These are phyloP conservation scores for Sarcophaga peregrina DNA, from an alignment of 1,140 invertebrate species.

Conservation along the genomic window DNA sequence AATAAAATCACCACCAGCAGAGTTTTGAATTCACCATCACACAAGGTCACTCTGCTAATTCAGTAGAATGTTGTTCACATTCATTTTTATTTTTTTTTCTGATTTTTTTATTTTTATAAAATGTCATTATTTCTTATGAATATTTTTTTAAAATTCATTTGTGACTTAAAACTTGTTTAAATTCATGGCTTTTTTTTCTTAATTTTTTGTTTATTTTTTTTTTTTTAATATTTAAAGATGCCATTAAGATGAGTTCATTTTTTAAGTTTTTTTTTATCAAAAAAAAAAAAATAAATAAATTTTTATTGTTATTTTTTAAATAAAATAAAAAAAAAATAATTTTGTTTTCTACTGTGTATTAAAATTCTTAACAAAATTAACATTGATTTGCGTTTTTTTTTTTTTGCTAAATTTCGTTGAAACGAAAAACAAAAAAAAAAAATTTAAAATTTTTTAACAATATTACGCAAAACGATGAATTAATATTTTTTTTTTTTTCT, in stretches of 20 bases:
- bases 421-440: neutral
- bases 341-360: neutral
- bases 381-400: neutral
- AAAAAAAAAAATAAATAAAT: too few species aligned
- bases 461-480: slow-evolving; percentile 4
- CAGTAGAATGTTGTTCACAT: neutral
- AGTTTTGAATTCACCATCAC: neutral
- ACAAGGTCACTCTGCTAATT: neutral
- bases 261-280: neutral
- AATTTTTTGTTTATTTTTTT: too few species aligned
- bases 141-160: neutral
- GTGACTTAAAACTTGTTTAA: slow-evolving; percentile 20
- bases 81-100: slow-evolving; percentile 2
- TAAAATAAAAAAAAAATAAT: neutral
- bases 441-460: too few species aligned
- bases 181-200: neutral
- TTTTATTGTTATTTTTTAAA: too few species aligned
- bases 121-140: slow-evolving; percentile 1
- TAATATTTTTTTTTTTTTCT: too few species aligned
- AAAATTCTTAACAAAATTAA: slow-evolving; percentile 5
- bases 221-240: neutral
- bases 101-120: neutral
- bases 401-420: neutral
- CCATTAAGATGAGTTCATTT: neutral
- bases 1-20: too few species aligned